phyloP scores from a whole-genome alignment of 30 jellyfish, hydroid and myxozoan genomes.

The Aurelia coerulea region DNA sequence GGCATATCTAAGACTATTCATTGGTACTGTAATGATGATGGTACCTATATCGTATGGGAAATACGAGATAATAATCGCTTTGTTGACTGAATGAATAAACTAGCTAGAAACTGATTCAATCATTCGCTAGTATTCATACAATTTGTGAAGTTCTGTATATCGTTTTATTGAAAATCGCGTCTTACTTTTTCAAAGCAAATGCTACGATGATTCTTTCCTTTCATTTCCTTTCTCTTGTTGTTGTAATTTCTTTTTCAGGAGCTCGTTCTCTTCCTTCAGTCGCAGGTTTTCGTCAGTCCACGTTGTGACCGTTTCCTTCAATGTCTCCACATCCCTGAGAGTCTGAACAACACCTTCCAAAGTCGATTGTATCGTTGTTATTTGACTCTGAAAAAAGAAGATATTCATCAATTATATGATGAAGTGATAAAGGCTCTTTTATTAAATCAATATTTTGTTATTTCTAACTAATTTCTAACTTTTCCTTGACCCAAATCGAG shows the following conservation, averaged over 20 bases:
- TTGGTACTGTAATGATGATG: too few species aligned
- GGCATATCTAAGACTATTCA: too few species aligned
- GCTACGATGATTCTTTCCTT: constrained; percentile 49
- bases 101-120: too few species aligned
- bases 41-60: too few species aligned
- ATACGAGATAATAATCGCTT: too few species aligned
- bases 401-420: too few species aligned
- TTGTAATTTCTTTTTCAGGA: constrained; percentile 48
- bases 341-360: constrained; percentile 71
- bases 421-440: too few species aligned
- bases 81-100: too few species aligned
- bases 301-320: constrained; percentile 68
- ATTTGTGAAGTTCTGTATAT: background rate
- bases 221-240: constrained; percentile 51
- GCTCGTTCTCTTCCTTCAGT: constrained; percentile 77
- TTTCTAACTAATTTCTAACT: too few species aligned
- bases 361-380: constrained; percentile 62
- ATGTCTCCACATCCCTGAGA: constrained; percentile 64
- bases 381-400: constrained; percentile 49
- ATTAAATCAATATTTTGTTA: too few species aligned
- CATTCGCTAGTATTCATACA: too few species aligned
- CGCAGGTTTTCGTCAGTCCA: constrained; percentile 80
- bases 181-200: constrained; percentile 34
- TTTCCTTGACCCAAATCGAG: too few species aligned
- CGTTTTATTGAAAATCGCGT: background rate